Base-by-base conservation (phyloP, 2,888 invertebrate genomes). In the Drosophila ezoana region DNA sequence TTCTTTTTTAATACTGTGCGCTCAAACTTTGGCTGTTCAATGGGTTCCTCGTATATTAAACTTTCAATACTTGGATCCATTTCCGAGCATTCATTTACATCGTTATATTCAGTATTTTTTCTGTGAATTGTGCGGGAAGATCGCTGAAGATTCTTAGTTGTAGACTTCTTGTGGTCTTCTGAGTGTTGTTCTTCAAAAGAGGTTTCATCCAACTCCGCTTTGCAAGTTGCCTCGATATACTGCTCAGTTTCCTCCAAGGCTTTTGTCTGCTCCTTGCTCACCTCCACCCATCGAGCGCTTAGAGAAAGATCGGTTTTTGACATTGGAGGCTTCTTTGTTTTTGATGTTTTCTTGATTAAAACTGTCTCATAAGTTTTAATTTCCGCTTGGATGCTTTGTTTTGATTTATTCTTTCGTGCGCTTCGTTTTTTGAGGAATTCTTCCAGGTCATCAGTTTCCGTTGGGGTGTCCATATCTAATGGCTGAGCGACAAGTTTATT, bases 271-370 rank as follows among this genome's bases (percentile, higher is more conserved):
- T 57, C 41, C 20, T 65, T 68, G n/a, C 53, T 72, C 1, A 83
- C 72, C 43, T 79, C 64, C 3, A 83, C 86, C 83, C 83, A 83
- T 1, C 77, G 86, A 10, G 83, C 83, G 32, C 77, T 65, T n/a
- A 83, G 43, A 9, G 37, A 48, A 3, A 71, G 35, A 40, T 85
- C 67, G 1, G 37, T 20, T n/a, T 48, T 67, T 3, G 58, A 28
- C 8, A 6, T 5, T 1, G n/a, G 2, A 4, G n/a, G 2, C 13
- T 13, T 53, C 3, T 47, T 60, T 0, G 43, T 0, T 13, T 43
- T 49, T 1, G 14, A 8, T 11, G 40, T 10, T 35, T 59, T 57
- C 4, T 51, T 51, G 3, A 8, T 28, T 4, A 23, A n/a, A 0
- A 32, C 13, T 35, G 48, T n/a, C n/a, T 53, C 41, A 18, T 10